These are phyloP conservation scores for Acanthiza pusilla DNA, from an alignment of 2,797 vertebrate species.

Conservation along the genomic window DNA sequence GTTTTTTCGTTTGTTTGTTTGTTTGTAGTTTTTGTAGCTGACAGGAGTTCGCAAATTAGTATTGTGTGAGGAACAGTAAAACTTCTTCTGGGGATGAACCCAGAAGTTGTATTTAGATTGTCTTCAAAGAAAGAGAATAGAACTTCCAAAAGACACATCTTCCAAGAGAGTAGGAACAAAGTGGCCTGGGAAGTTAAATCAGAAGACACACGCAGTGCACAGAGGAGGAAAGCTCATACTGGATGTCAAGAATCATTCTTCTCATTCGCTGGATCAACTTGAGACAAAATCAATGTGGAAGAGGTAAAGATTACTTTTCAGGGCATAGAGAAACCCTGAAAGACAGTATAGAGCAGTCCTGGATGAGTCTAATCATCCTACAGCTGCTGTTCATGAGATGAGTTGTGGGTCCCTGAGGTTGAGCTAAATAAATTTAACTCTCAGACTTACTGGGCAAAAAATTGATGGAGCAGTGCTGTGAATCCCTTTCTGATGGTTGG, in stretches of 20 bases:
- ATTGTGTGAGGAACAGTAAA: background rate
- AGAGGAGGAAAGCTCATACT: background rate
- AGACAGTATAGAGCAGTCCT: background rate
- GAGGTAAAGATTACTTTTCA: background rate
- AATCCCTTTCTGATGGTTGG: background rate
- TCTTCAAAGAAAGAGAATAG: background rate
- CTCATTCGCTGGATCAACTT: background rate
- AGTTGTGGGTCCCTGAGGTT: background rate
- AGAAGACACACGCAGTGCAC: background rate
- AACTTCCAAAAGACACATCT: background rate
- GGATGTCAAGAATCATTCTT: background rate
- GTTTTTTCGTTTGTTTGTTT: background rate
- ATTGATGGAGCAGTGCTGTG: background rate
- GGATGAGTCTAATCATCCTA: background rate
- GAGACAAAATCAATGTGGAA: background rate
- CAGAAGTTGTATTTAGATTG: background rate
- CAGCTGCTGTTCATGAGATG: background rate
- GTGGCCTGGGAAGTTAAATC: background rate
- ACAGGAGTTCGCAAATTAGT: accelerated
- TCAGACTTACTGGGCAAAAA: background rate
- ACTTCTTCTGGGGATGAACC: background rate
- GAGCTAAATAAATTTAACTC: background rate
- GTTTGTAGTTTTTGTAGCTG: background rate
- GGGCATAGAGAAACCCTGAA: background rate
- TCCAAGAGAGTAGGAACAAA: background rate